Conservation (phyloP, 1,140 invertebrate species). For the Euborellia annulipes region DNA sequence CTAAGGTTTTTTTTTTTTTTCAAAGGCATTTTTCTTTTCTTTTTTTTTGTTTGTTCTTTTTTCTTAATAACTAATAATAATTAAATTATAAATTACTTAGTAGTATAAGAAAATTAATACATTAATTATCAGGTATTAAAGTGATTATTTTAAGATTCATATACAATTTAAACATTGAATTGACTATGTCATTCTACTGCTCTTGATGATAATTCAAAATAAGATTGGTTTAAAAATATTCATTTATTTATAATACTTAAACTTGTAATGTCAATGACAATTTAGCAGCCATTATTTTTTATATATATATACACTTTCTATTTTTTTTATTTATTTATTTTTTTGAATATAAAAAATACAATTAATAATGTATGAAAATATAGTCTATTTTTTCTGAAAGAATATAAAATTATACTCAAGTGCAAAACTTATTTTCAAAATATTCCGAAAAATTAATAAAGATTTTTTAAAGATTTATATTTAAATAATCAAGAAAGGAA, state of each 20-base stretch:
- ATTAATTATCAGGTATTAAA: neutral
- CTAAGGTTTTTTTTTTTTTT: no score
- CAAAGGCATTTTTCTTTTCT: no score
- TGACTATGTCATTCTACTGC: neutral
- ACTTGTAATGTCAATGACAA: constrained; percentile 28
- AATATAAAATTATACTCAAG: no score
- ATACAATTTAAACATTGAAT: neutral
- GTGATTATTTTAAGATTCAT: neutral
- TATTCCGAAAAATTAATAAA: no score
- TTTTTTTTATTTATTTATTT: neutral
- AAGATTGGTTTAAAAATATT: constrained; percentile 8
- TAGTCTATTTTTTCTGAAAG: constrained; percentile 22
- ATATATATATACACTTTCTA: neutral
- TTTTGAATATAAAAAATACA: constrained; percentile 1
- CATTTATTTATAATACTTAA: constrained; percentile 36
- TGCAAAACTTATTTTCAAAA: no score
- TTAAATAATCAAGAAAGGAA: no score
- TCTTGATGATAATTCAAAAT: constrained; percentile 3
- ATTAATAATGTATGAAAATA: constrained; percentile 33
- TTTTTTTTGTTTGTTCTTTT: no score
- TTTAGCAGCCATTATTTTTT: neutral
- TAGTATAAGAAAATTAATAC: no score
- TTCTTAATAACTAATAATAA: no score
- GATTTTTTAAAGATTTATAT: no score
- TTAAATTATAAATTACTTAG: no score